Percentiles rank a stretch among this genome's conserved stretches.
These are phyloP conservation scores for Halichoerus grypus DNA, from an alignment of 2,113 vertebrate species.

Conservation along the genomic window DNA sequence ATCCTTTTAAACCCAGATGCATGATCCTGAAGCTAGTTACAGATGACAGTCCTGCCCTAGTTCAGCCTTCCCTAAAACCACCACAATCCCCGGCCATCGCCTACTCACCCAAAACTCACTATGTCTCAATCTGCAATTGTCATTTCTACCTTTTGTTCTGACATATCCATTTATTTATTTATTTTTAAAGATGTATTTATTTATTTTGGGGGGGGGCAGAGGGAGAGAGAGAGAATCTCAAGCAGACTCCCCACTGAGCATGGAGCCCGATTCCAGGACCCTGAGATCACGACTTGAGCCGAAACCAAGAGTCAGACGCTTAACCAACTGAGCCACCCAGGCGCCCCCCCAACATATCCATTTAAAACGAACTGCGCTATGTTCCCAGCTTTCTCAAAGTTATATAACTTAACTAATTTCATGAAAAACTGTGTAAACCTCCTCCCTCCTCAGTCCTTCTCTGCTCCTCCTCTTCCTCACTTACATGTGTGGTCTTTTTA, in stretches of 20 bases:
- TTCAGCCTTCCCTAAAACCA: neutral
- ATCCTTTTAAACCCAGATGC: neutral
- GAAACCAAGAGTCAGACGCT: neutral
- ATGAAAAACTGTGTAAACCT: neutral
- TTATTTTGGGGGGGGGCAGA: neutral
- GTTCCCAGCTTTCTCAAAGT: neutral
- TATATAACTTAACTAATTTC: neutral
- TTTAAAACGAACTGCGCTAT: neutral
- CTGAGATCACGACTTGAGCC: neutral
- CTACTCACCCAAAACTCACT: neutral
- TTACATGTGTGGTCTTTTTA: neutral
- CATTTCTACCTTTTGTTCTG: neutral
- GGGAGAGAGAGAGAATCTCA: neutral
- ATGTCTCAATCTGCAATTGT: neutral
- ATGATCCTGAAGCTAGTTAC: neutral
- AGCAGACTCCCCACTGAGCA: neutral
- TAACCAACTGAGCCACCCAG: neutral
- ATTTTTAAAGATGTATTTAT: neutral
- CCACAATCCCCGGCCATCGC: too few relatives aligned
- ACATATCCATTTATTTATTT: neutral
- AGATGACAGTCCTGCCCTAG: neutral
- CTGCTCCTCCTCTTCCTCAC: neutral
- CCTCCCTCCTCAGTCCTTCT: neutral
- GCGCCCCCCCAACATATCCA: neutral
- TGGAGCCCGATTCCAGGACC: neutral